Evolutionary conservation across 2,113 vertebrate genomes (phyloP).

Genomic region (Tupaia chinensis): DNA sequence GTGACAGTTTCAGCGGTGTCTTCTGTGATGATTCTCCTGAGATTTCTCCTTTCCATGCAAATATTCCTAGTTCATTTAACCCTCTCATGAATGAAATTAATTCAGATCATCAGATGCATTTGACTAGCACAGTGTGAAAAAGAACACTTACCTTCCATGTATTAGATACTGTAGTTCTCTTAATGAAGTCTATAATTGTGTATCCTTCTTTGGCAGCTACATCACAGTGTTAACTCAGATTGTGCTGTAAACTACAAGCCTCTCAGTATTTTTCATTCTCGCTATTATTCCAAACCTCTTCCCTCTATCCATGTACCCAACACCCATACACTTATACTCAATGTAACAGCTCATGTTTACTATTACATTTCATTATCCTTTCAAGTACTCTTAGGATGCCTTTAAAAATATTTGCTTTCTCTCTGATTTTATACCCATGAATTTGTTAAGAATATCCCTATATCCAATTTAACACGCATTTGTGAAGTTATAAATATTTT

Average conservation of each 20-base stretch:
- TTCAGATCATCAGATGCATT: not conserved
- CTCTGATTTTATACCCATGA: not conserved
- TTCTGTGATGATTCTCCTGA: not conserved
- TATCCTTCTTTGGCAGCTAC: not conserved
- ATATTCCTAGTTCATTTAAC: not conserved
- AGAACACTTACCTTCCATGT: not conserved
- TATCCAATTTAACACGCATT: not conserved
- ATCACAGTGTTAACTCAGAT: not conserved
- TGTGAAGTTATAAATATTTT: not conserved
- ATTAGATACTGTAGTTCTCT: not conserved
- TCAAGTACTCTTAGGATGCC: not conserved
- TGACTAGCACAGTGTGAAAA: not conserved
- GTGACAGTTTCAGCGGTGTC: not conserved
- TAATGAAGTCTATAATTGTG: not conserved
- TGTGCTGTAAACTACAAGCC: not conserved
- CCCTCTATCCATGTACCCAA: not conserved
- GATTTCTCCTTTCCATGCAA: not conserved
- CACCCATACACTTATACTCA: not conserved
- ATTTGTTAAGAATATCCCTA: not conserved
- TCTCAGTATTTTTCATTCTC: not conserved
- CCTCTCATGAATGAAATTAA: not conserved
- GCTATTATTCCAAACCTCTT: not conserved
- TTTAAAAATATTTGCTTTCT: not conserved
- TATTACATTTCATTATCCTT: not conserved
- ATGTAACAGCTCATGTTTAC: not conserved